Conservation (phyloP, 1,140 invertebrate species). For the Drosophila biarmipes region DNA sequence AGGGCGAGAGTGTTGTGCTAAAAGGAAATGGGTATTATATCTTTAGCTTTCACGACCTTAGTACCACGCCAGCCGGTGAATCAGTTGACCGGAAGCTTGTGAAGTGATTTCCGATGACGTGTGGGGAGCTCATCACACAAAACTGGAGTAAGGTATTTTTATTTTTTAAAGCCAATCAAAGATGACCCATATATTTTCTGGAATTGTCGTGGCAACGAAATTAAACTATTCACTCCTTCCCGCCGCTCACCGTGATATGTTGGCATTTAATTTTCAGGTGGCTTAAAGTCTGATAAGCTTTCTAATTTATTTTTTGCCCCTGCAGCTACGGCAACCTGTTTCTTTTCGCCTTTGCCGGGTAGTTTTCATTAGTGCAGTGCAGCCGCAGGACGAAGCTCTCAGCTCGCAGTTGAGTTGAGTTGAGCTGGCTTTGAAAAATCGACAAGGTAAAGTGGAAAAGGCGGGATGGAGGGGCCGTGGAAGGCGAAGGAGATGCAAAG, state of each 20-base stretch:
- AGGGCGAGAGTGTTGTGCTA: background rate
- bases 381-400: conserved; percentile 29
- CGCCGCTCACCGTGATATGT: background rate
- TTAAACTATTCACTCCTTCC: background rate
- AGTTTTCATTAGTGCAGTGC: conserved; percentile 48
- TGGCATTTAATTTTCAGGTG: background rate
- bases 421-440: conserved; percentile 62
- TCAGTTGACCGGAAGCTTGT: too few species aligned
- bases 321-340: background rate
- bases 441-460: conserved; percentile 65
- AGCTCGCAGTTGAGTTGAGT: conserved; percentile 7
- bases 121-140: too few species aligned
- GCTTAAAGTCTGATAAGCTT: background rate
- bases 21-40: too few species aligned
- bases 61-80: too few species aligned
- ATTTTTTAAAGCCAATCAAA: background rate
- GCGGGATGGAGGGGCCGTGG: conserved; percentile 1
- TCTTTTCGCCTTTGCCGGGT: conserved; percentile 2
- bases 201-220: background rate
- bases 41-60: too few species aligned
- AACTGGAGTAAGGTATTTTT: too few species aligned
- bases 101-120: too few species aligned
- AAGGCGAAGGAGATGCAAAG: conserved; percentile 43
- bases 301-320: conserved; percentile 22
- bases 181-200: background rate